Evolutionary conservation across 2,888 invertebrate genomes (phyloP), one percentile per base, ranked within the genome.

Genomic region (Elmis aenea): DNA sequence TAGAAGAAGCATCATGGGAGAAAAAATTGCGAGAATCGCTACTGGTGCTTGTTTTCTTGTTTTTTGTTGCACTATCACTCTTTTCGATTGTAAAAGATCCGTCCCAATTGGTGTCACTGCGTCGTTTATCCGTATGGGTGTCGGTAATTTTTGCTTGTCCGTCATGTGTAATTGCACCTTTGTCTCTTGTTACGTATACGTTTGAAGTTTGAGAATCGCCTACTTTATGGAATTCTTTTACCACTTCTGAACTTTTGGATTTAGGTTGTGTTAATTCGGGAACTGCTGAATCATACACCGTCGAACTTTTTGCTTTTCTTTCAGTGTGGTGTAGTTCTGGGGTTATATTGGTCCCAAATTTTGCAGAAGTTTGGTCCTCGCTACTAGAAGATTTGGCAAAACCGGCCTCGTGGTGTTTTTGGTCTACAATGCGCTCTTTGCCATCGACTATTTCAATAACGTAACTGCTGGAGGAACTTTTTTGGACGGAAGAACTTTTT

Each of bases 401-500:
- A 26, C 75, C 76, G 63, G 75, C 72, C 61, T 79, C 77, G 50
- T 76, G 73, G 28, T 72, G 74, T 32, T 76, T 73, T 49, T 71
- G 71, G 42, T 79, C 78, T 24, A 79, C 64, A 23, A 79, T 71
- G 21, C 75, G 67, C 63, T 79, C 79, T 58, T 78, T 78, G 1
- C 79, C 79, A 53, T 79, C 77, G 12, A 79, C 74, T 45, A 77
- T 74, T 66, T 82, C 81, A 26, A 81, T 74, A 15, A 76, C 75
- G 53, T 81, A 79, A 9, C 79, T 79, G 10, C 76, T 75, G 1
- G 79, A 76, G 20, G 79, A 74, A 16, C 76, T 77, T 58, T 80
- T 78, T 28, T 72, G 69, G 3, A 72, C 66, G 37, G 72, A 74
- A 40, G 76, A 72, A 48, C 70, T 73, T 56, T 72, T 72, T 51